Base-by-base conservation (phyloP, 1,140 invertebrate genomes). In the Brachionus calyciflorus region DNA sequence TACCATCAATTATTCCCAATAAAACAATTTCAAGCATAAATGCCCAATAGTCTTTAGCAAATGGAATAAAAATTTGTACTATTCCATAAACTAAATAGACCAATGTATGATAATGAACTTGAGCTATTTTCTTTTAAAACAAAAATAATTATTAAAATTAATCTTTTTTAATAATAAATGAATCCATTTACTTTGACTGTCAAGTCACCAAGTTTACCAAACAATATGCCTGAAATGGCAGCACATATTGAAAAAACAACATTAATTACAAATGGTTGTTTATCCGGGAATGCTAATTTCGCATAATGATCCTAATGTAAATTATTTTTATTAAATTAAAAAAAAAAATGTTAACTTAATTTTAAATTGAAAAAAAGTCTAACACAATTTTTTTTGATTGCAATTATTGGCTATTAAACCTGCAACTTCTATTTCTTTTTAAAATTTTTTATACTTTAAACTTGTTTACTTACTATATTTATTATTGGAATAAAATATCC, bases 61-160 rank as follows among this genome's bases (percentile, higher is more conserved):
- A 51, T n/a, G 69, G 69, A 33, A 73, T 55, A 21, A 41, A 37
- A 40, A 49, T 12, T 26, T 73, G 69, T 28, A 55, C 46, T 21
- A 73, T 49, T 49, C 69, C 69, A 21, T 73, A 73, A 19, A 24
- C n/a, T 24, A 73, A 19, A 24, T 40, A 73, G 9, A 55, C 69
- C 33, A 51, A 24, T 7, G 69, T 73, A 41, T 73, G 69, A 51
- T 51, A 73, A 55, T 73, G 69, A 19, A 73, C n/a, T n/a, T n/a
- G n/a, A n/a, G n/a, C n/a, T n/a, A n/a, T n/a, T n/a, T 33, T 17
- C 48, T 30, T 21, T 55, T 73, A 41, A 73, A 73, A 60, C 37
- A 60, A 33, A 10, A 40, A 40, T 4, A 60, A 6, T n/a, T 60
- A 17, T 0, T 10, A 55, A 26, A 10, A 55, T 53, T 21, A 21